These are phyloP conservation scores for Melanostoma scalare DNA, from an alignment of 2,888 invertebrate species.

Conservation along the genomic window DNA sequence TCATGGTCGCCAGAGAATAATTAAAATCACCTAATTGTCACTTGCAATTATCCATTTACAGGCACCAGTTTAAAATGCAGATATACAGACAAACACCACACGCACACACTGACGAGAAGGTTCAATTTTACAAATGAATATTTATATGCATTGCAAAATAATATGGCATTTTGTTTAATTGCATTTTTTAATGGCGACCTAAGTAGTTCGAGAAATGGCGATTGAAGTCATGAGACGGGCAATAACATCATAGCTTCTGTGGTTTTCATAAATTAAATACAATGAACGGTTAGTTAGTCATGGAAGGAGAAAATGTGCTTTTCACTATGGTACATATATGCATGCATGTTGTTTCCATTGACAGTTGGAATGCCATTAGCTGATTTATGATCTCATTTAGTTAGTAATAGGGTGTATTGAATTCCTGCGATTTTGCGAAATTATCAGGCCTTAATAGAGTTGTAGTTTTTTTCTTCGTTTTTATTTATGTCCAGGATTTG, in stretches of 20 bases:
- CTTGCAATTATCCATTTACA: conserved; percentile 69
- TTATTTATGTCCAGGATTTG: no score
- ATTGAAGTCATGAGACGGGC: conserved; percentile 64
- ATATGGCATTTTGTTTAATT: conserved; percentile 67
- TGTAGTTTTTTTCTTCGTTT: no score
- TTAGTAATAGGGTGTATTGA: conserved; percentile 28
- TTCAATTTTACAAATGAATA: conserved; percentile 43
- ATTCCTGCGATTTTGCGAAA: background rate
- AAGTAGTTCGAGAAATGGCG: conserved; percentile 51
- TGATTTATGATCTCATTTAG: conserved; percentile 51
- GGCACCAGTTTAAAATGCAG: background rate
- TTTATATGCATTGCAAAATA: conserved; percentile 55
- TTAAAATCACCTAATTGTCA: conserved; percentile 74
- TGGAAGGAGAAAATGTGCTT: background rate
- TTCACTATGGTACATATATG: background rate
- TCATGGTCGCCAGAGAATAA: conserved; percentile 69
- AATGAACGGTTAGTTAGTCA: conserved; percentile 2
- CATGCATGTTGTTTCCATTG: conserved; percentile 45
- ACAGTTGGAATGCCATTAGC: conserved; percentile 56
- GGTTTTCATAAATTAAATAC: conserved; percentile 18
- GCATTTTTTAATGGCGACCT: conserved; percentile 63
- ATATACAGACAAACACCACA: background rate
- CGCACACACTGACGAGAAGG: background rate
- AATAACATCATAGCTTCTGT: conserved; percentile 46
- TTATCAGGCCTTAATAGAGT: no score